Conservation (phyloP, 1,140 invertebrate genomes). For the Diuraphis noxia region DNA sequence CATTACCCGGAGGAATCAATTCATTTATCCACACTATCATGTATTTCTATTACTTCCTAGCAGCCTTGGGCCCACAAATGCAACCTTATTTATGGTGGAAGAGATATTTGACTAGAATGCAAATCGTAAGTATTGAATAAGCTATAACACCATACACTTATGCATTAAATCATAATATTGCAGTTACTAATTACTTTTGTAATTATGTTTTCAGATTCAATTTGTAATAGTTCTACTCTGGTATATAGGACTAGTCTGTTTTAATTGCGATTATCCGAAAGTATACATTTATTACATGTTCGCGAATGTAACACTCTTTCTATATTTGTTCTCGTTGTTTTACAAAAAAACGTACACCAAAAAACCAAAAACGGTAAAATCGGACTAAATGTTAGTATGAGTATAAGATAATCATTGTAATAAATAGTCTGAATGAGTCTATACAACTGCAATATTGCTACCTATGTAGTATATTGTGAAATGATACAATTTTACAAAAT, state of each 20-base stretch:
- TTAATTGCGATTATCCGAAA: slow-evolving; percentile 58
- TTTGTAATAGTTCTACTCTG: slow-evolving; percentile 58
- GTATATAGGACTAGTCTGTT: slow-evolving; percentile 56
- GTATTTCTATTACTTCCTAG: slow-evolving; percentile 76
- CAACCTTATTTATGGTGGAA: slow-evolving; percentile 81
- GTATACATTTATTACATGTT: slow-evolving; percentile 18
- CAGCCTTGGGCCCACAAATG: slow-evolving; percentile 71
- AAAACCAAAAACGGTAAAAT: not conserved
- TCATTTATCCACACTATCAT: slow-evolving; percentile 74
- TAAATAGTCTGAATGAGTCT: too few relatives aligned
- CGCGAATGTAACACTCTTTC: not conserved
- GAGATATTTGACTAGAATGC: slow-evolving; percentile 76
- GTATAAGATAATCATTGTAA: not conserved
- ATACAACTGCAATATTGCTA: not conserved
- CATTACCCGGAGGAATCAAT: slow-evolving; percentile 66
- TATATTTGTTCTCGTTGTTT: slow-evolving; percentile 32
- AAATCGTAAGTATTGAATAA: slow-evolving; percentile 64
- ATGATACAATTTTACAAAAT: not conserved
- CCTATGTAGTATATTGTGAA: not conserved
- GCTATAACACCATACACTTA: not conserved
- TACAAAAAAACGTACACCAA: slow-evolving; percentile 31
- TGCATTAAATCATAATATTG: not conserved
- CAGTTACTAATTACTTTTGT: not conserved
- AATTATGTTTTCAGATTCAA: slow-evolving; percentile 57
- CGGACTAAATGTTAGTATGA: not conserved